Base-by-base conservation (phyloP, 1,140 invertebrate species). In the Chrysoperla carnea region DNA sequence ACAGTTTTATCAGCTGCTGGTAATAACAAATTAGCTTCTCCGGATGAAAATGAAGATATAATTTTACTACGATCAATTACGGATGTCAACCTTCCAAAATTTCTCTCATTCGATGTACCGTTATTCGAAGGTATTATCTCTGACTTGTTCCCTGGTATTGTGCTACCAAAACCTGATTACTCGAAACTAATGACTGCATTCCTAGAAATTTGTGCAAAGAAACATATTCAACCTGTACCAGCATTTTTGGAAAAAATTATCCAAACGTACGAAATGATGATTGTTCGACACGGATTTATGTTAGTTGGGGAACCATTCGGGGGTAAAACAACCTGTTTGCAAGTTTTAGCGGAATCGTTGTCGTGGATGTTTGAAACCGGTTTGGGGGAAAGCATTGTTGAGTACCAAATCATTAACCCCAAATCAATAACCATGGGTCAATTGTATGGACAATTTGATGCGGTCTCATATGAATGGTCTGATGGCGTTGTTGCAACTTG, bases 31-130 rank as follows among this genome's bases (percentile, higher is more conserved):
- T 64, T 86, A 37, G 79, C 79, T 55, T 84, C 72, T 56, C 87
- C 89, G 0, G 68, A 86, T 50, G 84, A 90, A 60, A 64, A 80
- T 51, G 82, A 86, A 62, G 75, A 82, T 48, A 73, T 76, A 46
- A 57, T 92, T 36, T 55, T 93, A 31, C 62, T 93, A 23, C 67
- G 85, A 29, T 88, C 88, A 1, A 81, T 96, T 41, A 76, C 87
- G 17, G 89, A 94, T 63, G 87, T 95, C 0, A 95, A 94, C 68
- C 64, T 93, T 33, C 85, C 91, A 0, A 95, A 95, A 59, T 94
- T 96, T 67, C 64, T 93, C 35, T 78, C 78, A 4, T 76, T 79
- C 55, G 90, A 96, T 60, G 72, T 94, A 27, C 84, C 86, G 1
- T 64, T 96, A 5, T 96, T 94, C 49, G 68, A 89, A 55, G 88